A percentile compares a stretch with the other conserved stretches of the same genome.
Evolutionary conservation across 2,888 invertebrate genomes (phyloP).

Genomic region (Tenthredo distinguenda): DNA sequence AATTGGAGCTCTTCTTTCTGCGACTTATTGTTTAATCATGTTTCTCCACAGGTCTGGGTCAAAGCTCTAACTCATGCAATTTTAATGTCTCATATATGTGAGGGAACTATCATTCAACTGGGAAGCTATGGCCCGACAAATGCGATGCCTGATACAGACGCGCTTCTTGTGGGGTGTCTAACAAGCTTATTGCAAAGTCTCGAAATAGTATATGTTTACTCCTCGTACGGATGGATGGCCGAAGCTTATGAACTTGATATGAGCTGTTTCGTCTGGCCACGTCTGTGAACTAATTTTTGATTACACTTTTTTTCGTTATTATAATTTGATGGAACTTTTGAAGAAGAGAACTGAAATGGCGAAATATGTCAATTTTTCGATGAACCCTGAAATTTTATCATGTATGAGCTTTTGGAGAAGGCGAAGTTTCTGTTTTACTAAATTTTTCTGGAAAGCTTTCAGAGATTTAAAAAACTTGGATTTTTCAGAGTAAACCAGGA

Average conservation of each 20-base stretch:
- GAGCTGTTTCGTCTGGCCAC: constrained; percentile 28
- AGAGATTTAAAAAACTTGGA: too few species aligned
- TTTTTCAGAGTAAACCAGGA: too few species aligned
- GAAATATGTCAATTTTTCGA: neutral
- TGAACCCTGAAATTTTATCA: neutral
- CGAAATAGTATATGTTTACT: constrained; percentile 19
- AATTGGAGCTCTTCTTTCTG: neutral
- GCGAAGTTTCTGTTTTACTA: neutral
- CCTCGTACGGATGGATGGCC: constrained; percentile 14
- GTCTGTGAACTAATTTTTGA: neutral
- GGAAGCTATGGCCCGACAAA: constrained; percentile 36
- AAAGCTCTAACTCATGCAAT: constrained; percentile 39
- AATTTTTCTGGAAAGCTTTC: neutral
- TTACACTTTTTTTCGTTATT: neutral
- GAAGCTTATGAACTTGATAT: neutral
- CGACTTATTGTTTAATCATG: neutral
- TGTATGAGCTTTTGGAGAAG: neutral
- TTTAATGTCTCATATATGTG: constrained; percentile 40
- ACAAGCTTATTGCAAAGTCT: neutral
- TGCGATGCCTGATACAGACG: constrained; percentile 41
- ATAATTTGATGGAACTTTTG: neutral
- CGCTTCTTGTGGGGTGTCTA: constrained; percentile 15
- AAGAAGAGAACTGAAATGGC: neutral
- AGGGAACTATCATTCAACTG: constrained; percentile 36
- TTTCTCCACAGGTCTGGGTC: constrained; percentile 6